Evolutionary conservation across 2,888 invertebrate species (phyloP), one percentile per base, ranked within the genome.

Genomic region (Yponomeuta sedellus): DNA sequence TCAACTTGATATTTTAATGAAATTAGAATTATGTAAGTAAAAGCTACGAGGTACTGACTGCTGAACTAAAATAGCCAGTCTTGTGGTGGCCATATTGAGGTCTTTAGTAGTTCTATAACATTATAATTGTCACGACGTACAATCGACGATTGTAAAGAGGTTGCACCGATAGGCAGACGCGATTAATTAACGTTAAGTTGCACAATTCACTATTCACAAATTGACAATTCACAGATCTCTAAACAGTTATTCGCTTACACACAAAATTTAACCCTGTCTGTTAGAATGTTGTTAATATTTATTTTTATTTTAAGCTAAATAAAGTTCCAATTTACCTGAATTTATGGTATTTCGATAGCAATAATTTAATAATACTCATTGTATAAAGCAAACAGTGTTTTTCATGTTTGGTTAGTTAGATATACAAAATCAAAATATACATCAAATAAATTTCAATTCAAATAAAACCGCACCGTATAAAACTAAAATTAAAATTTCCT

Each of bases 401-500:
- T 16, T 52, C 6, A 16, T 52, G 44, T 6, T 16, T 16, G 44
- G 12, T 52, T 16, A 16, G 44, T 52, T 16, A 44, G 3, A 12
- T 2, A 16, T 3, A 52, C 16, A 52, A 12, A 16, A 52, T 12
- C 44, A 52, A 52, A 52, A 52, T 52, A 52, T 52, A 52, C 44
- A 52, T 52, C 44, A 52, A 52, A 22, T 59, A 59, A 22, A 59
- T 22, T 59, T 6, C 22, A 12, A 59, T 59, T 59, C 25, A 5
- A 12, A 1, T 20, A 59, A 22, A 59, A 1, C 10, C 59, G 59
- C 59, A 59, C 59, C 59, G 59, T 22, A 22, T 12, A 5, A 52
- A 25, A 22, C 22, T 59, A 22, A 59, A 59, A 59, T 59, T 20
- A 59, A 59, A 59, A 59, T 59, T 20, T 59, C 25, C 59, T 59